Evolutionary conservation across 2,888 invertebrate genomes (phyloP).

Genomic region (Bhutanitis thaidina): DNA sequence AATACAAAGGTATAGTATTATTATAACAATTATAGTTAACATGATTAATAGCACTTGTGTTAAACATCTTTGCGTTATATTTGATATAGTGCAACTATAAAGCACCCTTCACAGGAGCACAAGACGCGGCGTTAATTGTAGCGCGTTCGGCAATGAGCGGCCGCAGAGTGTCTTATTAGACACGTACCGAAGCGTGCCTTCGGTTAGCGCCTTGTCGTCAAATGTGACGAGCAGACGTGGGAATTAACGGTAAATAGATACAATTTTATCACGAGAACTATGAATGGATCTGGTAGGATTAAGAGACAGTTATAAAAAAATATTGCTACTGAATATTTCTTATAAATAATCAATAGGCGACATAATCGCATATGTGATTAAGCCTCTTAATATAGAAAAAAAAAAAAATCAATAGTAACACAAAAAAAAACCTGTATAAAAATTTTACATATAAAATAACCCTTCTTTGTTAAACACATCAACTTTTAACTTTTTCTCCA

Average conservation of each 20-base stretch:
- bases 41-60: not conserved
- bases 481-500: too few relatives aligned
- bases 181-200: slow-evolving; percentile 62
- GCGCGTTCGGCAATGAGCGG: slow-evolving; percentile 54
- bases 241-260: slow-evolving; percentile 28
- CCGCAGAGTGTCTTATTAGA: slow-evolving; percentile 68
- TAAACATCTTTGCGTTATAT: slow-evolving; percentile 9
- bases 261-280: slow-evolving; percentile 14
- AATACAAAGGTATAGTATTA: too few relatives aligned
- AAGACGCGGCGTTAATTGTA: slow-evolving; percentile 55
- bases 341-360: too few relatives aligned
- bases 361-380: too few relatives aligned
- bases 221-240: slow-evolving; percentile 41
- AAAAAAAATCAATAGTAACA: too few relatives aligned
- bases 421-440: too few relatives aligned
- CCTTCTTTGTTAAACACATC: too few relatives aligned
- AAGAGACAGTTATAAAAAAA: too few relatives aligned
- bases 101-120: slow-evolving; percentile 39
- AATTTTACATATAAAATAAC: too few relatives aligned
- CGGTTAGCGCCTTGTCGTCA: slow-evolving; percentile 41
- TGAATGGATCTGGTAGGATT: not conserved
- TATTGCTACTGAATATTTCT: too few relatives aligned
- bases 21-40: too few relatives aligned
- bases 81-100: slow-evolving; percentile 29
- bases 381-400: too few relatives aligned